These are phyloP conservation scores for Drosophila teissieri DNA, from an alignment of 1,140 invertebrate genomes.

Conservation along the genomic window DNA sequence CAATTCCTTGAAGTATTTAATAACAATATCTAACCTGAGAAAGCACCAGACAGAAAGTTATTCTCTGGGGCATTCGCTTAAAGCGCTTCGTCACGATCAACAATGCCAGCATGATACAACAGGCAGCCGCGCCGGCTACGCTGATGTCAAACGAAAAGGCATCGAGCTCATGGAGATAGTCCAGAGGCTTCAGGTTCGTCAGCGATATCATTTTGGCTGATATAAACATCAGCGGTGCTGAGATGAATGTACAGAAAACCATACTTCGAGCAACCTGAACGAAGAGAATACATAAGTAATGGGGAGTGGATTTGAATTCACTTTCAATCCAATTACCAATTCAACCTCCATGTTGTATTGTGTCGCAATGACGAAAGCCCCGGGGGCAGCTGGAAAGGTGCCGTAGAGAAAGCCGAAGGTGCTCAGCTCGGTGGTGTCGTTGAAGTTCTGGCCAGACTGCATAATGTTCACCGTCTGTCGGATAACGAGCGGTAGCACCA, in stretches of 20 bases:
- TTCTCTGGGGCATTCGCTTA: slow-evolving; percentile 91
- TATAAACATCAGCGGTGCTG: slow-evolving; percentile 97
- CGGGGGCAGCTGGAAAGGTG: slow-evolving; percentile 97
- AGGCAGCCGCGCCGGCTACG: slow-evolving; percentile 90
- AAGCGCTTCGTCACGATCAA: slow-evolving; percentile 92
- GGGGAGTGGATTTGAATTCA: neutral
- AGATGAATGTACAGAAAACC: slow-evolving; percentile 96
- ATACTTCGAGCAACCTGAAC: slow-evolving; percentile 94
- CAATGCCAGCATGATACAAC: slow-evolving; percentile 91
- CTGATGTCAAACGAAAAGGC: slow-evolving; percentile 93
- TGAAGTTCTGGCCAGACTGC: slow-evolving; percentile 88
- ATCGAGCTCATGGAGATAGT: slow-evolving; percentile 91
- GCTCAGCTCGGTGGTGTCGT: slow-evolving; percentile 91
- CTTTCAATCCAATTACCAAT: slow-evolving; percentile 87
- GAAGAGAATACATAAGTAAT: slow-evolving; percentile 28
- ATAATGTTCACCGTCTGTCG: slow-evolving; percentile 93
- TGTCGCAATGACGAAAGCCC: slow-evolving; percentile 96
- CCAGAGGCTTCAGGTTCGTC: slow-evolving; percentile 88
- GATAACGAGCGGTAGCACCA: slow-evolving; percentile 94
- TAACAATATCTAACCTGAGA: slow-evolving; percentile 87
- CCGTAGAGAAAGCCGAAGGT: slow-evolving; percentile 98
- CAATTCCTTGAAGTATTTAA: fast-evolving
- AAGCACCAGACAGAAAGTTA: slow-evolving; percentile 91
- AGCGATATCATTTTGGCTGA: slow-evolving; percentile 96
- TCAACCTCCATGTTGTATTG: slow-evolving; percentile 94